Evolutionary conservation across 2,888 invertebrate genomes (phyloP).

Genomic region (Dasysyrphus albostriatus): DNA sequence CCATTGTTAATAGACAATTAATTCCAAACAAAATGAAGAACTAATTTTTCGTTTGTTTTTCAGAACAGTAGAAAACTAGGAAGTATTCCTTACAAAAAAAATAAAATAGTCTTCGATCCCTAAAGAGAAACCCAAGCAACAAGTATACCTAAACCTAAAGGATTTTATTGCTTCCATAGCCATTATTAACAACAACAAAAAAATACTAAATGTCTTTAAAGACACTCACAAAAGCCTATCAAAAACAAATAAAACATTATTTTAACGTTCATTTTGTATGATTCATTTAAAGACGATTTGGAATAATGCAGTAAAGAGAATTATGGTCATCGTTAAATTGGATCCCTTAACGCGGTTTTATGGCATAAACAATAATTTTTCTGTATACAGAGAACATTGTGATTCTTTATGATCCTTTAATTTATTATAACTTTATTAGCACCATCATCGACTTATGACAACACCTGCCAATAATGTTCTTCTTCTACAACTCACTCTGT

Average conservation of each 20-base stretch:
- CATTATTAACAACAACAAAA: not conserved
- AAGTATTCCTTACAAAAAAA: too few species aligned
- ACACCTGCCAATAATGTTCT: not conserved
- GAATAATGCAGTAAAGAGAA: not conserved
- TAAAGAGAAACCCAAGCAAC: too few species aligned
- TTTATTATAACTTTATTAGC: slow-evolving; percentile 13
- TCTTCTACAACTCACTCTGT: not conserved
- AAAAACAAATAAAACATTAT: not conserved
- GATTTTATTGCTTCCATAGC: not conserved
- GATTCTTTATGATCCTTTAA: slow-evolving; percentile 1
- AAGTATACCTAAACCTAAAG: too few species aligned
- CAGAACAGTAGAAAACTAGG: too few species aligned
- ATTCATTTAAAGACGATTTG: not conserved
- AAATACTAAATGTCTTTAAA: not conserved
- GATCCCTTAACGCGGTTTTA: not conserved
- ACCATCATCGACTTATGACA: slow-evolving; percentile 8
- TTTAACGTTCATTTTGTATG: not conserved
- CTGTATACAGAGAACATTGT: not conserved
- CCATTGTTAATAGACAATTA: too few species aligned
- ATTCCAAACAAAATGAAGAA: too few species aligned
- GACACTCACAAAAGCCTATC: not conserved
- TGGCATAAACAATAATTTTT: too few species aligned
- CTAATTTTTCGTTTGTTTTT: too few species aligned
- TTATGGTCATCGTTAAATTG: slow-evolving; percentile 14
- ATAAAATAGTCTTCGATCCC: too few species aligned